Base-by-base conservation (phyloP, 2,797 vertebrate species). In the Novumbra hubbsi region DNA sequence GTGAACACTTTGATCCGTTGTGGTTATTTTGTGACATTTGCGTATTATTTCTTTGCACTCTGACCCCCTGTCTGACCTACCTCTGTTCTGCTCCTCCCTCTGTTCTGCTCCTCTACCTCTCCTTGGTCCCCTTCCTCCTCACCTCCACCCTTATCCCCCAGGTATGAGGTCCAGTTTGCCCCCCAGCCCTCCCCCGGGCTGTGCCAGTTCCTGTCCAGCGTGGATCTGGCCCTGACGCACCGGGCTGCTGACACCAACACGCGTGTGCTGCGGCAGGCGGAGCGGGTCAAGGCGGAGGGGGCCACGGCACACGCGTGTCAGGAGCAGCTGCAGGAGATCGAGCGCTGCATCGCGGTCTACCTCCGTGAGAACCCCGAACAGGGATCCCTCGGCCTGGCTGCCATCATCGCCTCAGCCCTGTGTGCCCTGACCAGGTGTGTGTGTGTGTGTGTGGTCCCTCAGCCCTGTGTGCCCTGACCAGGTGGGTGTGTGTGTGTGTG, bases 321-420 rank as follows among this genome's bases (percentile, higher is more conserved):
- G 85, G 97, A 99, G 82, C 97, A 99, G 88, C 86, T 98, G 76
- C 96, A 98, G 85, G 97, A 99, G 92, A 99, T 99, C 1, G 96
- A 99, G 72, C 96, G 95, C 79, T 99, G 98, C 87, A 98, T 98
- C 48, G 94, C 94, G 11, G 97, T 96, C 4, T 99, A 97, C 83
- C 95, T 99, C 7, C 93, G 91, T 1, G 97, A 99, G 85, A 98
- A 99, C 0, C 94, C 93, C 19, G 98, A 98, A 80, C 91, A 94
- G 0, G 97, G 96, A n/a, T 96, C 96, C 0, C 90, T 97, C 70
- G 96, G 97, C 85, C 79, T 99, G 78, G 96, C 97, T 0, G 96
- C 95, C 0, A 96, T 99, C 73, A 96, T 99, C 83, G 94, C 96
- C 72, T 96, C 97, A 0, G 97, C 97, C 0, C 96, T 99, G 12